Percentiles rank a stretch among this genome's conserved stretches.
These are phyloP conservation scores for Parnassius glacialis DNA, from an alignment of 2,888 invertebrate genomes.

Conservation along the genomic window DNA sequence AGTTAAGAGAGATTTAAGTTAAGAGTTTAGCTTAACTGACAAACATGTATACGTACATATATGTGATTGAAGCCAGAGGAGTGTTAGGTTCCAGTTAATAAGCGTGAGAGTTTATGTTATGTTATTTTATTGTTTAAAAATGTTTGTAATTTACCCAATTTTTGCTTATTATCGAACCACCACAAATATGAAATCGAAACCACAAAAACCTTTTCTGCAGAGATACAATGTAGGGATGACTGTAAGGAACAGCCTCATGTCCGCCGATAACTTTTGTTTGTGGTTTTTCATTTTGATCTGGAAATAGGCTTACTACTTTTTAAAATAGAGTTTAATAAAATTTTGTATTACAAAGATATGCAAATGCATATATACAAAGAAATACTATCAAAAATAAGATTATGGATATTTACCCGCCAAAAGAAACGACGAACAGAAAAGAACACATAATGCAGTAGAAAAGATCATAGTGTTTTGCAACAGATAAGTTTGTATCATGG, in stretches of 20 bases:
- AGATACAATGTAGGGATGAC: slow-evolving; percentile 71
- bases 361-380: too few species aligned
- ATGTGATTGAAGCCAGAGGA: too few species aligned
- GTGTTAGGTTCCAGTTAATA: too few species aligned
- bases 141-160: slow-evolving; percentile 6
- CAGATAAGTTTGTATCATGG: not conserved
- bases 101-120: too few species aligned
- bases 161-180: slow-evolving; percentile 53
- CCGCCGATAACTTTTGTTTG: slow-evolving; percentile 62
- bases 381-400: too few species aligned
- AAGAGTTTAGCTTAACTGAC: too few species aligned
- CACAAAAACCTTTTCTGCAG: slow-evolving; percentile 63
- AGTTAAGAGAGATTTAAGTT: too few species aligned
- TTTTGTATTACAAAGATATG: not conserved
- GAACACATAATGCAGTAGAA: not conserved
- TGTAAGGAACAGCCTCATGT: slow-evolving; percentile 58
- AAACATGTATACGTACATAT: too few species aligned
- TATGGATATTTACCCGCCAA: slow-evolving; percentile 32
- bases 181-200: slow-evolving; percentile 62
- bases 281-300: slow-evolving; percentile 18
- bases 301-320: not conserved
- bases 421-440: slow-evolving; percentile 33
- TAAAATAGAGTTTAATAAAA: slow-evolving; percentile 3
- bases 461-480: slow-evolving; percentile 44
- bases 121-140: too few species aligned